Percentiles rank a stretch among this genome's conserved stretches.
These are phyloP conservation scores for Cydia amplana DNA, from an alignment of 1,140 invertebrate species.

Conservation along the genomic window DNA sequence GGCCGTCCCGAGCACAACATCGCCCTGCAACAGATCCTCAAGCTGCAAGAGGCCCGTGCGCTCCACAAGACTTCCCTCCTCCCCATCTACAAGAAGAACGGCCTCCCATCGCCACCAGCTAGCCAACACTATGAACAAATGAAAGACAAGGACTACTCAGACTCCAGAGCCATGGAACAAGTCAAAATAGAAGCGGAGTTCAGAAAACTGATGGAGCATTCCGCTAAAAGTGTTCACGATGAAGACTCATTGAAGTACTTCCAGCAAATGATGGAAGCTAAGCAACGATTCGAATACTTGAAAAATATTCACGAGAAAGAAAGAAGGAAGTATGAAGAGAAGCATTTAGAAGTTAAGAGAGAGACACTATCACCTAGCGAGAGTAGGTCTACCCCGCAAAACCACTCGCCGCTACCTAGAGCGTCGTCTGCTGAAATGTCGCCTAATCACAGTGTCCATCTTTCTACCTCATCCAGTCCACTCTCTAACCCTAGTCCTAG, in stretches of 20 bases:
- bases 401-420: slow-evolving; percentile 54
- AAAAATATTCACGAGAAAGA: slow-evolving; percentile 62
- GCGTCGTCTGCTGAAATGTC: slow-evolving; percentile 62
- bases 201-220: slow-evolving; percentile 72
- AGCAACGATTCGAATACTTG: slow-evolving; percentile 63
- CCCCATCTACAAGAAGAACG: slow-evolving; percentile 74
- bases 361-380: slow-evolving; percentile 54
- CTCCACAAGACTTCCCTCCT: slow-evolving; percentile 73
- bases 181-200: slow-evolving; percentile 73
- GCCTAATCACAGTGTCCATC: slow-evolving; percentile 57
- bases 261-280: slow-evolving; percentile 72
- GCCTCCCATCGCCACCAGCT: slow-evolving; percentile 58
- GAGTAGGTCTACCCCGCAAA: slow-evolving; percentile 49
- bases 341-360: slow-evolving; percentile 52
- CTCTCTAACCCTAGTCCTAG: slow-evolving; percentile 78
- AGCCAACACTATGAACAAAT: slow-evolving; percentile 57
- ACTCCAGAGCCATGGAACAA: slow-evolving; percentile 65
- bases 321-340: slow-evolving; percentile 47
- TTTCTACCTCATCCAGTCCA: slow-evolving; percentile 74
- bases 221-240: slow-evolving; percentile 59
- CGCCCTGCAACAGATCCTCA: slow-evolving; percentile 72
- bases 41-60: slow-evolving; percentile 73
- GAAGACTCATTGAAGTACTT: slow-evolving; percentile 76
- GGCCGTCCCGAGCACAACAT: slow-evolving; percentile 70
- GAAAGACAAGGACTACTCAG: slow-evolving; percentile 51